Evolutionary conservation across 2,888 invertebrate species (phyloP), one percentile per base, ranked within the genome.

Genomic region (Phrixothrix hirtus): DNA sequence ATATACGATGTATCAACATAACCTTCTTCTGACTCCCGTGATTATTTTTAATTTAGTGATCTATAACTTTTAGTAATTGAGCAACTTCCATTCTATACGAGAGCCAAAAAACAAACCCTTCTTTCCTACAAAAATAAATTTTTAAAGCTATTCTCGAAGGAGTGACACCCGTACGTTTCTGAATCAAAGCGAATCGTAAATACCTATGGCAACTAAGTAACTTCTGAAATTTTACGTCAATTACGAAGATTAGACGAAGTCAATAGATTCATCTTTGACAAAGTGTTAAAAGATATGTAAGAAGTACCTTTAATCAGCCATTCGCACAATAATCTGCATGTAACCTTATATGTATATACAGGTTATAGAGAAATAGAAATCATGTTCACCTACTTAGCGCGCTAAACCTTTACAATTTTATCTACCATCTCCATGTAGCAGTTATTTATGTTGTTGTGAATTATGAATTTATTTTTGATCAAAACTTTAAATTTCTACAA

Each of bases 21-120:
- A 36, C 9, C 27, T 13, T 36, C 29, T 30, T 27, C 35, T 39
- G 50, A 55, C 55, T 55, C 55, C 34, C 46, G 48, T 13, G 41
- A 29, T 25, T 37, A 27, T 25, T 15, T 15, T 31, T 42, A 49
- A 50, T 38, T 26, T 26, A 43, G 43, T 51, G 13, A 45, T 46
- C 44, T 52, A 37, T 31, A 37, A 50, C 41, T 36, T 60, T 57
- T 49, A 57, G 58, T 65, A 61, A 61, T 70, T 70, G 68, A 70
- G 70, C 71, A 70, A 70, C 70, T 70, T 71, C 71, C 70, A 64
- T 66, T 57, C 43, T 63, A 48, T 41, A 16, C 46, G 55, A 50
- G 55, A 55, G 55, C 42, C 46, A 34, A 16, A 29, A 13, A 11
- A 26, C 1, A n/a, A 25, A 13, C 27, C 10, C 26, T 37, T 25